Base-by-base conservation (phyloP, 30 jellyfish, hydroid and myxozoan species). In the Aurelia aurita complex sp. Pacific region DNA sequence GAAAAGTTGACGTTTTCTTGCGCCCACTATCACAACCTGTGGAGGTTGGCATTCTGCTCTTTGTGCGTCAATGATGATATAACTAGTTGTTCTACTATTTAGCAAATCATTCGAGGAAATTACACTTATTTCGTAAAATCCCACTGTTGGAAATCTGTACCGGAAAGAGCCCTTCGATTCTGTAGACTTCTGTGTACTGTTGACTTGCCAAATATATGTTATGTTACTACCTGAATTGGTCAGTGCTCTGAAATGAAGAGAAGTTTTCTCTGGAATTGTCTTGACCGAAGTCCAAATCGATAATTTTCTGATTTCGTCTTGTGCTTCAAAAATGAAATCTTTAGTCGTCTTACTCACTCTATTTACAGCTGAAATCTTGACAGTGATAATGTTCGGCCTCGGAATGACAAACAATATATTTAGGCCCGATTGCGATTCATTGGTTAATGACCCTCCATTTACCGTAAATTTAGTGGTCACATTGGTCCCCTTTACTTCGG, bases 31-130 rank as follows among this genome's bases (percentile, higher is more conserved):
- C 15, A 77, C 69, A 1, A 87, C 86, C 33, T 2, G 53, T 1
- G 98, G 98, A 50, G 86, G 85, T 6, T 35, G 64, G 80, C 98
- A 92, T 11, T 35, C 74, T 7, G 86, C 40, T 64, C 2, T 8
- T 43, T 54, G 71, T n/a, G 79, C 96, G 7, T 57, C 10, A 17
- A 87, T 82, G n/a, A 36, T 17, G 1, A 69, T 65, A 29, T 7
- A 13, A 2, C 77, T 72, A 17, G 5, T 52, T 23, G 10, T 16
- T 16, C 60, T 17, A 33, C 78, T 59, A 16, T 35, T 29, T 17
- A 43, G 35, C 19, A 87, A 46, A 55, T 55, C 50, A 62, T 81
- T 88, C 33, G 17, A 40, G 15, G 81, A 92, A 53, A n/a, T 32
- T 34, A 73, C 89, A 67, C 61, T 34, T 16, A 88, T 60, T 36